Percentiles rank a stretch among this genome's conserved stretches.
Evolutionary conservation across 2,888 invertebrate species (phyloP).

Genomic region (Drosophila meridionalis): DNA sequence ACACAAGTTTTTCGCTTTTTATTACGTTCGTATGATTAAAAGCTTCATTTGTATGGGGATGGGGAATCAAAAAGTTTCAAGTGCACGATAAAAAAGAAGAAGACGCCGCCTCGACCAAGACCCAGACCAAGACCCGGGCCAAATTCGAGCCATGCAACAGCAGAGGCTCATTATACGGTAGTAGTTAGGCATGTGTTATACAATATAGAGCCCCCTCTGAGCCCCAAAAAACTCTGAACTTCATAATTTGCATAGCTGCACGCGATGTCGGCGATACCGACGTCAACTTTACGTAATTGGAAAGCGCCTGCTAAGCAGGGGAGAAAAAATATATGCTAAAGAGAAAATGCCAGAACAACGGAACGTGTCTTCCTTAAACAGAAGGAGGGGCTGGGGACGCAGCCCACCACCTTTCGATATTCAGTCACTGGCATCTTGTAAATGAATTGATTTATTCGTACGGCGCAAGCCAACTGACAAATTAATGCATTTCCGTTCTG

Average conservation of each 20-base stretch:
- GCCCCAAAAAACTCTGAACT: constrained; percentile 22
- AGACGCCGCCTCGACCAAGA: constrained; percentile 31
- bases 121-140: constrained; percentile 44
- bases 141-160: constrained; percentile 60
- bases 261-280: constrained; percentile 54
- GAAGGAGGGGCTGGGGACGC: not conserved
- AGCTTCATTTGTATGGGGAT: constrained; percentile 61
- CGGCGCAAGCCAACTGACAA: constrained; percentile 66
- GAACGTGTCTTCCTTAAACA: constrained; percentile 5
- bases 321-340: constrained; percentile 1
- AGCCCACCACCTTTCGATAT: not conserved
- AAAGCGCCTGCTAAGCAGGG: constrained; percentile 61
- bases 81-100: constrained; percentile 22
- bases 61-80: constrained; percentile 36
- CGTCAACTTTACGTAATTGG: constrained; percentile 70
- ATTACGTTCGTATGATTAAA: constrained; percentile 65
- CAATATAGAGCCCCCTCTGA: constrained; percentile 6
- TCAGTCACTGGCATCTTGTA: constrained; percentile 27
- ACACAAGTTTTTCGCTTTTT: constrained; percentile 64
- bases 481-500: constrained; percentile 76
- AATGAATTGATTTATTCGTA: constrained; percentile 71
- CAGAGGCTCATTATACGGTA: constrained; percentile 68
- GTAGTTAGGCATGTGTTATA: constrained; percentile 6
- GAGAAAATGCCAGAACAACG: constrained; percentile 21
- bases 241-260: constrained; percentile 66